These are phyloP conservation scores for Bufo bufo DNA, from an alignment of 2,113 vertebrate genomes.

Conservation along the genomic window DNA sequence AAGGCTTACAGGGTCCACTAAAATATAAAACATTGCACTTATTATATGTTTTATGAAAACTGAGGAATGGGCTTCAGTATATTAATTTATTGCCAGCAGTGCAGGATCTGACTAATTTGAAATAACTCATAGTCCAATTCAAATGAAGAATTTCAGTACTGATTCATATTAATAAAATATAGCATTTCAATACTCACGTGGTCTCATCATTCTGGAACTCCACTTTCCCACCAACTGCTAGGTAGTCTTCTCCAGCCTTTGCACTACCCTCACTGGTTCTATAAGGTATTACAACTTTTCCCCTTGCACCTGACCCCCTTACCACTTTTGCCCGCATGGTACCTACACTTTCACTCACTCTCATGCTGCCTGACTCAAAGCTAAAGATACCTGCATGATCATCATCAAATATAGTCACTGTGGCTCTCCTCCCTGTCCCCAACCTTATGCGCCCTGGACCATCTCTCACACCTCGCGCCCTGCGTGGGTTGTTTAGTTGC, in stretches of 20 bases:
- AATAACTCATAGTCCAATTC: background rate
- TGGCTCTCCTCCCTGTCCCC: constrained; percentile 72
- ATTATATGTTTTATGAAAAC: constrained; percentile 4
- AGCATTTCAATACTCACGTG: constrained; percentile 72
- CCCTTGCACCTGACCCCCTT: constrained; percentile 81
- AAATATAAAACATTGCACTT: background rate
- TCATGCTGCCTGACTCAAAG: constrained; percentile 72
- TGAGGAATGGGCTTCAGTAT: background rate
- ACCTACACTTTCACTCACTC: constrained; percentile 83
- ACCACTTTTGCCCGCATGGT: constrained; percentile 82
- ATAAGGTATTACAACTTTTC: constrained; percentile 81
- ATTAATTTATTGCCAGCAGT: background rate
- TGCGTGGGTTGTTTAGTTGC: constrained; percentile 79
- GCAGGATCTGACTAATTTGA: background rate
- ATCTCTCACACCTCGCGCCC: constrained; percentile 66
- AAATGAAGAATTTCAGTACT: background rate
- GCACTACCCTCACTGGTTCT: constrained; percentile 79
- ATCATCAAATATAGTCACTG: constrained; percentile 84
- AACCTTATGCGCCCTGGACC: constrained; percentile 74
- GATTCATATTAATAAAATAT: background rate
- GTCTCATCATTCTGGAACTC: constrained; percentile 86
- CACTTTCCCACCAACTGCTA: constrained; percentile 79
- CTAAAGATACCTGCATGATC: constrained; percentile 86
- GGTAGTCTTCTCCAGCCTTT: constrained; percentile 81
- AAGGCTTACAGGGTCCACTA: too few species aligned